Conservation (phyloP, 1,140 invertebrate species). For the Goniozus legneri region DNA sequence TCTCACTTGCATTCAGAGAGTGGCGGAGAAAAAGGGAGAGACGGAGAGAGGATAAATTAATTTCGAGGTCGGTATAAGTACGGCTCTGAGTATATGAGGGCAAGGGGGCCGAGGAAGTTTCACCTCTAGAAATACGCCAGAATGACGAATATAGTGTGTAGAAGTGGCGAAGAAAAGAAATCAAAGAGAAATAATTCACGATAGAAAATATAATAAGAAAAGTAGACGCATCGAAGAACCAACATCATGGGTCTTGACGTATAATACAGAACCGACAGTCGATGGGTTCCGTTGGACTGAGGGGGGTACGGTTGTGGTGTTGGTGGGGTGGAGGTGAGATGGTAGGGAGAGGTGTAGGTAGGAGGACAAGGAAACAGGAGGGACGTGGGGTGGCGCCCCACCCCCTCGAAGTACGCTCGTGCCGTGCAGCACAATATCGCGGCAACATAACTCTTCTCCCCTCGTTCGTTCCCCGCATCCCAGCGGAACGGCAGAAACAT, state of each 20-base stretch:
- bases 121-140: too few relatives aligned
- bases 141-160: too few relatives aligned
- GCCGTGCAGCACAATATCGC: slow-evolving; percentile 34
- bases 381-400: background rate
- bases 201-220: background rate
- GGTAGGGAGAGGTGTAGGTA: slow-evolving; percentile 15
- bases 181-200: too few relatives aligned
- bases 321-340: slow-evolving; percentile 8
- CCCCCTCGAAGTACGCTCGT: slow-evolving; percentile 8
- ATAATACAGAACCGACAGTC: slow-evolving; percentile 45
- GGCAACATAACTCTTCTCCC: slow-evolving; percentile 37
- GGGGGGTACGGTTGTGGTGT: background rate
- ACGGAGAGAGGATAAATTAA: too few relatives aligned
- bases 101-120: too few relatives aligned
- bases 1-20: too few relatives aligned
- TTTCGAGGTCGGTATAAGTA: too few relatives aligned
- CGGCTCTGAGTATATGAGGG: too few relatives aligned
- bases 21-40: too few relatives aligned
- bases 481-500: slow-evolving; percentile 33
- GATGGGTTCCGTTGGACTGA: slow-evolving; percentile 29
- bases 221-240: slow-evolving; percentile 19
- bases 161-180: too few relatives aligned
- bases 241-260: slow-evolving; percentile 34
- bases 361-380: too few relatives aligned
- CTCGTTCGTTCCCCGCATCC: slow-evolving; percentile 31